Evolutionary conservation across 2,797 vertebrate genomes (phyloP).

Genomic region (Dromococcyx pavoninus): DNA sequence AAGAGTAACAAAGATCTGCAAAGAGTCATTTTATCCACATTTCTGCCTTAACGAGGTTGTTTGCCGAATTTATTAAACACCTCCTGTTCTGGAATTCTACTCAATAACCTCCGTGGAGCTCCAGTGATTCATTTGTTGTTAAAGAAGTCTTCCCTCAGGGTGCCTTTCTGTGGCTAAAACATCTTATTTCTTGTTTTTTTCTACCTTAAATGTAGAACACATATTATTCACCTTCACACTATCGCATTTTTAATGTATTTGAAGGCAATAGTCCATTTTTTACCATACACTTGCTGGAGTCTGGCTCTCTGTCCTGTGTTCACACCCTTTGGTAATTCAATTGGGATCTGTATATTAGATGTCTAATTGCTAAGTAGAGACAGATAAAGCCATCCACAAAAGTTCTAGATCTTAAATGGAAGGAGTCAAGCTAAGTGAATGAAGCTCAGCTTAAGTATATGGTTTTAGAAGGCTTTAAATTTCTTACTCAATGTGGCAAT

Average conservation of each 20-base stretch:
- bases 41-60: not conserved
- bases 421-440: not conserved
- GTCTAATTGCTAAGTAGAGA: not conserved
- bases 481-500: not conserved
- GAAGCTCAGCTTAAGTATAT: not conserved
- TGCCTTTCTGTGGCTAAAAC: not conserved
- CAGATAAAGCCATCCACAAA: not conserved
- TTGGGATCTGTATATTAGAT: not conserved
- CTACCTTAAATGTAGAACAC: accelerated
- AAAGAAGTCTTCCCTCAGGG: not conserved
- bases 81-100: not conserved
- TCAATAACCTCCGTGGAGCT: not conserved
- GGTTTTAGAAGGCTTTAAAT: not conserved
- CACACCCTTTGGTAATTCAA: not conserved
- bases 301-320: not conserved
- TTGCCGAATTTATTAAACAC: not conserved
- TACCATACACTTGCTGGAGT: not conserved
- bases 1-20: not conserved
- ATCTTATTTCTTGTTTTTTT: not conserved
- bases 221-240: not conserved
- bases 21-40: not conserved
- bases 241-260: not conserved
- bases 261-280: not conserved
- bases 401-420: not conserved
- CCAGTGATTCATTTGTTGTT: not conserved